Base-by-base conservation (phyloP, 64 coral and sea anemone species). In the Montipora cactus region DNA sequence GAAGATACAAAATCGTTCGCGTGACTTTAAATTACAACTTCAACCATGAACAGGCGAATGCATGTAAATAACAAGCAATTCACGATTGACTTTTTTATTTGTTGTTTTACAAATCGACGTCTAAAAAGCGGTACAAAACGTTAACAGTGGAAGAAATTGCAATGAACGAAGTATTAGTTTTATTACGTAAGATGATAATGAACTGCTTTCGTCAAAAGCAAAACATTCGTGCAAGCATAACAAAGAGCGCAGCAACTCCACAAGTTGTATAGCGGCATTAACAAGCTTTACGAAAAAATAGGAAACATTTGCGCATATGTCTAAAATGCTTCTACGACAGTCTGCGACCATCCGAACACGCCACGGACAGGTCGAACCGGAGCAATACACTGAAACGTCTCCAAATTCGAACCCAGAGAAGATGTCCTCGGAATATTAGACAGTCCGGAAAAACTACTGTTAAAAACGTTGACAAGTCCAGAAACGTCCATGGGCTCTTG, bases 401-500 rank as follows among this genome's bases (percentile, higher is more conserved):
- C 92, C 71, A 92, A 61, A 84, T 83, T 91, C 14, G 96, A 76
- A 25, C 87, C 70, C 48, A 75, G 80, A n/a, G 37, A 37, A 37
- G 91, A 81, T 66, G 96, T 74, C 44, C 88, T 78, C 61, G 96
- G 87, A 89, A 96, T 84, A 28, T 82, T 92, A 50, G 92, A 94
- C 84, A 98, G 93, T 83, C 96, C 96, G 70, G 87, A 91, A 88
- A 98, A 94, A 91, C 96, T 95, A 73, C 76, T 95, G 81, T 93
- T 98, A 79, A 98, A 98, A 28, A 98, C 96, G 70, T 76, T 92
- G 25, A 98, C 96, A 80, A 98, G 96, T 79, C 89, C 89, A 71
- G 96, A 98, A 80, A 95, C 90, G 59, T 98, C 96, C 96, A 98
- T 95, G 22, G 96, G 96, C 49, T 98, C 96, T 22, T 90, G 92